Evolutionary conservation across 2,888 invertebrate species (phyloP), one percentile per base, ranked within the genome.

Genomic region (Cephus pulcher): DNA sequence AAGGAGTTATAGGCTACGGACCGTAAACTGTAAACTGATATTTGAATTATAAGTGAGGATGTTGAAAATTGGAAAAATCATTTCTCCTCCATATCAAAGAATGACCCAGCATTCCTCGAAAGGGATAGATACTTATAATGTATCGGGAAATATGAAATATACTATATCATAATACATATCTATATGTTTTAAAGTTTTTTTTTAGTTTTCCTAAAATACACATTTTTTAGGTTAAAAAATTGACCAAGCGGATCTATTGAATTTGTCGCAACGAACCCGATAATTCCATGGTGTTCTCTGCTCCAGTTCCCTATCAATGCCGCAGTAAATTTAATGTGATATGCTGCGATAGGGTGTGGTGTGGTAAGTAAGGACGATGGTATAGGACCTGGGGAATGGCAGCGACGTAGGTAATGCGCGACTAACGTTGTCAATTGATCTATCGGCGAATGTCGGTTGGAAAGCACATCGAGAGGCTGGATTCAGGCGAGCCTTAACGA

Each of bases 261-360:
- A 88, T 86, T 86, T 88, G 86, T 87, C 86, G 84, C 30, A 77
- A 78, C 81, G 79, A 77, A 69, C 82, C 85, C 84, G 87, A 88
- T 88, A 89, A 88, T 87, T 86, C 85, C 75, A 75, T 71, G 37
- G 84, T 78, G 82, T 83, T 78, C 56, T 56, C 84, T 86, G 86
- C 82, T 87, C 88, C 85, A 86, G 85, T 88, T 87, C 86, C 86
- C 88, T 89, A 89, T 89, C 89, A 86, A 86, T 85, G 84, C 81
- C 84, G 88, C 87, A 86, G 87, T 89, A 89, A 89, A 89, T 89
- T 89, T 88, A 89, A 89, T 88, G 88, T 84, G 87, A 88, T 85
- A 84, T 85, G 83, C 78, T 80, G 75, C 82, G 88, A 89, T 89
- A 88, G 84, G 81, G 81, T 23, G 69, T 69, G 40, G 40, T 40